Percentiles rank a stretch among this genome's conserved stretches.
phyloP scores from a whole-genome alignment of 2,797 vertebrate species.

The Halcyon smyrnensis region DNA sequence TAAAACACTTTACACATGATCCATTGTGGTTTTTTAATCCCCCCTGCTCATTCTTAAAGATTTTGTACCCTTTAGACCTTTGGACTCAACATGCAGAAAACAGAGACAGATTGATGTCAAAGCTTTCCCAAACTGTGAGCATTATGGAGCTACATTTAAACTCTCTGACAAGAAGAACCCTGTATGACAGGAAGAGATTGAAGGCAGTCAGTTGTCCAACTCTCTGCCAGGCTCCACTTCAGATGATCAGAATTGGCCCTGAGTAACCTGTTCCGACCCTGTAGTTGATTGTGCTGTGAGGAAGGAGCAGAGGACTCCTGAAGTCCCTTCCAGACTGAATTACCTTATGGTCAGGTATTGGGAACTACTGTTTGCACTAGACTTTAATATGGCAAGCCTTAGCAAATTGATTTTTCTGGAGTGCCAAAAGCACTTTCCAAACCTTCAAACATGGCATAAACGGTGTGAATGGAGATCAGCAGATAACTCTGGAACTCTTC shows the following conservation, averaged over 20 bases:
- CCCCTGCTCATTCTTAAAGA: neutral
- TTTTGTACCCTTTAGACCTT: neutral
- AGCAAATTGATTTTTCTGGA: neutral
- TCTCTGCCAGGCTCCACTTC: neutral
- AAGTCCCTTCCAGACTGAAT: neutral
- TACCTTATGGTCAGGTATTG: neutral
- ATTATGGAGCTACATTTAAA: neutral
- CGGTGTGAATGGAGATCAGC: neutral
- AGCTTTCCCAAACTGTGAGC: neutral
- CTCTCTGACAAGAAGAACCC: neutral
- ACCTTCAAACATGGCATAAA: neutral
- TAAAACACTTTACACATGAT: neutral
- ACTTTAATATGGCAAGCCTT: neutral
- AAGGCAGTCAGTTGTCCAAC: neutral
- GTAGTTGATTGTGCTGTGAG: neutral
- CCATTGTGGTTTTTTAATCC: neutral
- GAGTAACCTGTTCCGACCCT: neutral
- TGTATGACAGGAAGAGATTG: neutral
- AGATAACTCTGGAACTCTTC: neutral
- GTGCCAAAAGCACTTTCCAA: neutral
- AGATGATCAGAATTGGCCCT: neutral
- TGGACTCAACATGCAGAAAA: neutral
- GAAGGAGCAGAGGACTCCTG: neutral
- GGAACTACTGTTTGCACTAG: neutral
- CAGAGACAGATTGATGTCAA: neutral